Conservation (phyloP, 2,888 invertebrate species). For the Tupiocoris notatus region DNA sequence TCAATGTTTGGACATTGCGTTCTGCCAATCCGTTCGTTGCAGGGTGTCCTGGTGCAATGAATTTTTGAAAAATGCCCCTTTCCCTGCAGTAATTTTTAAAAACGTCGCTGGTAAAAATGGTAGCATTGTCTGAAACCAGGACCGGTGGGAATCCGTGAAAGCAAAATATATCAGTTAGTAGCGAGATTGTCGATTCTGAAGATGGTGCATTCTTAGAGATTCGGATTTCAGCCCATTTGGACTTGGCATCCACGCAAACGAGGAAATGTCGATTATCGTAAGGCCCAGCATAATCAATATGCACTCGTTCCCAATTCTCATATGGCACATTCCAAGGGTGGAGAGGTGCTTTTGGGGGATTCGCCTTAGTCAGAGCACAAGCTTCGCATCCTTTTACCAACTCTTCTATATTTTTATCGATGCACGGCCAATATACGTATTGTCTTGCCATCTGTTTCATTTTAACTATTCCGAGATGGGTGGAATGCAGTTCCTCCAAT, state of each 20-base stretch:
- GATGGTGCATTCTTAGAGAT: slow-evolving; percentile 30
- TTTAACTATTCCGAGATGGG: not conserved
- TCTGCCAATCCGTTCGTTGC: not conserved
- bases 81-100: not conserved
- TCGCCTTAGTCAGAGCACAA: slow-evolving; percentile 32
- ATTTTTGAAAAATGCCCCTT: not conserved
- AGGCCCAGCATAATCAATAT: slow-evolving; percentile 49
- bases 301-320: slow-evolving; percentile 47
- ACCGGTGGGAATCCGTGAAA: slow-evolving; percentile 37
- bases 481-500: not conserved
- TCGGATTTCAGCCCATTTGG: slow-evolving; percentile 49
- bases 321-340: slow-evolving; percentile 49
- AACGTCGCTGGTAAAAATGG: slow-evolving; percentile 2
- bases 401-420: slow-evolving; percentile 46
- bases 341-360: slow-evolving; percentile 15
- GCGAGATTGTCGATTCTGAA: slow-evolving; percentile 32
- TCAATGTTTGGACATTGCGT: not conserved
- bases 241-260: slow-evolving; percentile 49
- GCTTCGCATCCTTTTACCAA: slow-evolving; percentile 47
- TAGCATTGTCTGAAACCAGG: slow-evolving; percentile 46
- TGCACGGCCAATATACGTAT: slow-evolving; percentile 6
- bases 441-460: slow-evolving; percentile 11
- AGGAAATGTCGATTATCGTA: slow-evolving; percentile 46
- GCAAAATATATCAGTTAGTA: slow-evolving; percentile 44
- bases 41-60: not conserved